phyloP scores from a whole-genome alignment of 2,113 vertebrate species.

The Hystrix cristata region DNA sequence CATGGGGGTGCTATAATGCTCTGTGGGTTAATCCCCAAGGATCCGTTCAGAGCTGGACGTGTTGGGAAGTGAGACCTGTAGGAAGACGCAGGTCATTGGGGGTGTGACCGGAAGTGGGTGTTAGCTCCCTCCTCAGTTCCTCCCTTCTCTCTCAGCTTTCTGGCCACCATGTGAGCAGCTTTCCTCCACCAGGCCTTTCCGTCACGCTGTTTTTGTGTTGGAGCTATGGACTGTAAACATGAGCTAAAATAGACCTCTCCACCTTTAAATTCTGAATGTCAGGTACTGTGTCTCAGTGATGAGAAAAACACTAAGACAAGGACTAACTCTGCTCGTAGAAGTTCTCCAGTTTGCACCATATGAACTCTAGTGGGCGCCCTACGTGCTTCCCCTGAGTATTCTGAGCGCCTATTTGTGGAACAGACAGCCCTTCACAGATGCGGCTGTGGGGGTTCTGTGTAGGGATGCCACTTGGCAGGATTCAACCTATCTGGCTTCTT shows the following conservation, averaged over 20 bases:
- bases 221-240: background rate
- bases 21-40: background rate
- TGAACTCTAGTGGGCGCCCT: background rate
- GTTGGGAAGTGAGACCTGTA: background rate
- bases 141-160: background rate
- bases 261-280: background rate
- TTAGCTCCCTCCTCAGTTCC: background rate
- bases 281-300: background rate
- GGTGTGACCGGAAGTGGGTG: background rate
- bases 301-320: background rate
- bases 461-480: conserved; percentile 6
- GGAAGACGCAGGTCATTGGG: background rate
- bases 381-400: background rate
- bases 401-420: background rate
- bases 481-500: background rate
- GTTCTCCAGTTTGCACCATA: background rate
- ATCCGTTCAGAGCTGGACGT: background rate
- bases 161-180: background rate
- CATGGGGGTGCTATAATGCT: background rate
- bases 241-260: background rate
- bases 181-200: background rate
- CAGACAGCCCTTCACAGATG: background rate
- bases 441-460: background rate
- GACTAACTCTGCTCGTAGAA: background rate
- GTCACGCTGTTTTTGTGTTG: background rate